phyloP scores from a whole-genome alignment of 2,888 invertebrate genomes.

The Hybos culiciformis region DNA sequence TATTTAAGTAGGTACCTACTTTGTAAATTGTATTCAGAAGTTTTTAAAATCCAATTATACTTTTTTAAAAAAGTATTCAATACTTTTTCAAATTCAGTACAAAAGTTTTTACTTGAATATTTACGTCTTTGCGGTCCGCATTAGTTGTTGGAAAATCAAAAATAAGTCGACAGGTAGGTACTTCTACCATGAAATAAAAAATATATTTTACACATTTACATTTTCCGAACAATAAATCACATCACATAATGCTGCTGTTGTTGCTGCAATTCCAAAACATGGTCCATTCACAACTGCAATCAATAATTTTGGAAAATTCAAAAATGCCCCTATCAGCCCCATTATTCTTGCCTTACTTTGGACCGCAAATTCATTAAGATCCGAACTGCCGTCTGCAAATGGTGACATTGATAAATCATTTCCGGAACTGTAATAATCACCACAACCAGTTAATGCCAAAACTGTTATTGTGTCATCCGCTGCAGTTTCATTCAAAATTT shows the following conservation, averaged over 20 bases:
- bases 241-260: slow-evolving; percentile 75
- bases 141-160: too few species aligned
- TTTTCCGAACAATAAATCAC: slow-evolving; percentile 74
- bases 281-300: slow-evolving; percentile 88
- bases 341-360: slow-evolving; percentile 31
- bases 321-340: slow-evolving; percentile 58
- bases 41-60: too few species aligned
- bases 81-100: too few species aligned
- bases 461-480: slow-evolving; percentile 49
- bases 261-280: slow-evolving; percentile 80
- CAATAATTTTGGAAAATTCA: slow-evolving; percentile 77
- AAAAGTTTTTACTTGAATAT: too few species aligned
- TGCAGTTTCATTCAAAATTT: slow-evolving; percentile 53
- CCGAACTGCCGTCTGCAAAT: slow-evolving; percentile 10
- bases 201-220: slow-evolving; percentile 41
- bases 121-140: too few species aligned
- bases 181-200: too few species aligned
- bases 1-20: too few species aligned
- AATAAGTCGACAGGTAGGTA: too few species aligned
- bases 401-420: slow-evolving; percentile 47
- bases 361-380: slow-evolving; percentile 24
- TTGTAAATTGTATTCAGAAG: too few species aligned
- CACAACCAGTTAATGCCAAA: slow-evolving; percentile 52
- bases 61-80: too few species aligned
- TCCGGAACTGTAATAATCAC: slow-evolving; percentile 48